Evolutionary conservation across 2,888 invertebrate genomes (phyloP).

Genomic region (Cantharis lateralis): DNA sequence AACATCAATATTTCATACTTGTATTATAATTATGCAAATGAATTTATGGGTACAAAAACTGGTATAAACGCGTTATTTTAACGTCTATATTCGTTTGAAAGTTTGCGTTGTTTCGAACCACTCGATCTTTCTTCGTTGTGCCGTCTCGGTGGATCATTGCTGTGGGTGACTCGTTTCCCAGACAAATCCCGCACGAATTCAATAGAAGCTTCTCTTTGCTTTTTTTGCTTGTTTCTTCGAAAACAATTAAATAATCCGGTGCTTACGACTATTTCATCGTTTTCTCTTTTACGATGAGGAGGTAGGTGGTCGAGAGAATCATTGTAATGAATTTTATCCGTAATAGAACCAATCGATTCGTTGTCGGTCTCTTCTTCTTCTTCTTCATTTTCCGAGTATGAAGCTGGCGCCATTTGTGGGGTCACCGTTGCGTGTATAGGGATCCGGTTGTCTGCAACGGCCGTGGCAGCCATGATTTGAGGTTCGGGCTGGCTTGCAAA

Average conservation of each 20-base stretch:
- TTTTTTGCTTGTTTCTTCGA: not conserved
- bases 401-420: not conserved
- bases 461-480: not conserved
- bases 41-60: not conserved
- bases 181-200: not conserved
- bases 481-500: not conserved
- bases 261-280: not conserved
- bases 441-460: not conserved
- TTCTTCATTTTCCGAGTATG: not conserved
- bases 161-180: not conserved
- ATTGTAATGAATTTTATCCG: not conserved
- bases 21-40: not conserved
- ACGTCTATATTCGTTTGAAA: not conserved
- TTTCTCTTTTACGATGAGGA: not conserved
- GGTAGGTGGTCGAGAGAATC: not conserved
- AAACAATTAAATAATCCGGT: constrained; percentile 4
- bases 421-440: not conserved
- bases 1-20: not conserved
- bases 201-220: not conserved
- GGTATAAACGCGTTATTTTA: not conserved
- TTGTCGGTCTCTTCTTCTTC: not conserved
- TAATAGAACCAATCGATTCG: not conserved
- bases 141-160: not conserved
- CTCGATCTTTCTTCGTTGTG: not conserved
- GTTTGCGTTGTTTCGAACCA: not conserved